Base-by-base conservation (phyloP, 2,888 invertebrate species). In the Spodoptera exigua region DNA sequence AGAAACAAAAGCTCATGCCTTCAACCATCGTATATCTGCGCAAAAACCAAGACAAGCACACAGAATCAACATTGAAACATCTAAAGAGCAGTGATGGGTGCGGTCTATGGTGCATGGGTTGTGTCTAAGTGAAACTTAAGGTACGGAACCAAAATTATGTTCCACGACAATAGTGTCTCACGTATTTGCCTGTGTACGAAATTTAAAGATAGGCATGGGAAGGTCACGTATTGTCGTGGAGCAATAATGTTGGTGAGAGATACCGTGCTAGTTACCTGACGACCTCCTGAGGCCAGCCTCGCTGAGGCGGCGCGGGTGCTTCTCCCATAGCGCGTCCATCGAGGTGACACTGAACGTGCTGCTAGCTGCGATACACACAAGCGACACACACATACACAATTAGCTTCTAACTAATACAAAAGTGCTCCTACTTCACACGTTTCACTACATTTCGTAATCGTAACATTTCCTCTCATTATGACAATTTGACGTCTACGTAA, bases 241-340 rank as follows among this genome's bases (percentile, higher is more conserved):
- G 36, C 34, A 70, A 47, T 67, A 72, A 70, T 71, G 70, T 78
- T 64, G 70, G 57, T 51, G 56, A 51, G 53, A 59, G 59, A 74
- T 63, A 58, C 68, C 68, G 79, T 80, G 80, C 77, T 66, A 77
- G 75, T 93, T 96, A 97, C 97, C 97, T 96, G 97, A 96, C 84
- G 96, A 96, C 89, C 96, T 95, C 83, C 96, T 95, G 77, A 96
- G 95, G 85, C 96, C 96, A 80, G 97, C 96, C 93, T 97, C 97
- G 92, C 96, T 96, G 86, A 96, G 95, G 86, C 96, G 95, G 81
- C 96, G 95, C 78, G 96, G 95, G 83, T 96, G 96, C 87, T 95
- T 95, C 90, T 96, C 96, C 96, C 96, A 96, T 61, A 96, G 95
- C 80, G 95, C 95, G 89, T 97, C 97, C 95, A 96, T 95, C 80